Conservation (phyloP, 1,140 invertebrate genomes). For the Melanaphis sacchari region DNA sequence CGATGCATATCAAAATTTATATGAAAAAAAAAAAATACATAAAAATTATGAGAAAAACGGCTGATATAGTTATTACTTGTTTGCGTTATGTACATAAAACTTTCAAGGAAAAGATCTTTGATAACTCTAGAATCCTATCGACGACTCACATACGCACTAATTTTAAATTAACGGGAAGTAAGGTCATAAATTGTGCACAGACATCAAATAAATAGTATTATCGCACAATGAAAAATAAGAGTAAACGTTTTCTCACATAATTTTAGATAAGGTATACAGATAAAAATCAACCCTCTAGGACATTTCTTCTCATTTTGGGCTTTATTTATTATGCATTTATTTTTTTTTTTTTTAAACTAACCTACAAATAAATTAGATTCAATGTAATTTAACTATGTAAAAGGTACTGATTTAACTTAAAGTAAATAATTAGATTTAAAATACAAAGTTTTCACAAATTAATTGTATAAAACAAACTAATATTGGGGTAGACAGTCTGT, state of each 20-base stretch:
- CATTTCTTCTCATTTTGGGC: not conserved
- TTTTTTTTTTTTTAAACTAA: not conserved
- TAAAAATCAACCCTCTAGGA: not conserved
- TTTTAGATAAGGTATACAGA: not conserved
- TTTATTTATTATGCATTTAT: not conserved
- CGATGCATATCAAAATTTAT: not conserved
- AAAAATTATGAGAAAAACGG: not conserved
- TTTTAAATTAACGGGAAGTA: not conserved
- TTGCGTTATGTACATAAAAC: not conserved
- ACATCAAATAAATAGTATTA: slow-evolving; percentile 33
- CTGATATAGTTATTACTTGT: not conserved
- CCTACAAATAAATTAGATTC: not conserved
- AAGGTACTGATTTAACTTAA: not conserved
- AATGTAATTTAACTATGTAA: not conserved
- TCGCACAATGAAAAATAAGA: not conserved
- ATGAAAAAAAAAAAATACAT: not conserved
- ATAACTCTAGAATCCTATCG: not conserved
- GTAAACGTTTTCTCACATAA: slow-evolving; percentile 20
- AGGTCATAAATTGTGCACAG: not conserved
- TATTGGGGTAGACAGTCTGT: not conserved
- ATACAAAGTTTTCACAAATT: not conserved
- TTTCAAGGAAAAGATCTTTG: not conserved
- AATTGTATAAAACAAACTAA: not conserved
- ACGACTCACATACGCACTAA: not conserved
- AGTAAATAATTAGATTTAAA: not conserved